These are phyloP conservation scores for Ranitomeya imitator DNA, from an alignment of 2,113 vertebrate species.

Conservation along the genomic window DNA sequence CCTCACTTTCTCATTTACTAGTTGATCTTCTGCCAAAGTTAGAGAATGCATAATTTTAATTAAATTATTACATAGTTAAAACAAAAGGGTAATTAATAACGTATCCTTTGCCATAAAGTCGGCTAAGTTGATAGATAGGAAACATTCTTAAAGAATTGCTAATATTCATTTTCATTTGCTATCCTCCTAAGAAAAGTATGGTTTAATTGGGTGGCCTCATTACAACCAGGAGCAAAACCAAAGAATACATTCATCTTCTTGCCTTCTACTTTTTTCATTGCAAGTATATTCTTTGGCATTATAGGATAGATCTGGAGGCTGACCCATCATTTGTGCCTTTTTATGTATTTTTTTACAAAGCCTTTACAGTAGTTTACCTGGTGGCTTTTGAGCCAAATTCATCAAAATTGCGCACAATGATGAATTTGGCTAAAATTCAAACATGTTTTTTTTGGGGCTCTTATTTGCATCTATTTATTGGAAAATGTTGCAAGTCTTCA, in stretches of 20 bases:
- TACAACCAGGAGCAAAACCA: background rate
- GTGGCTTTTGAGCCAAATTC: too few species aligned
- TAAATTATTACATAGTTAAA: conserved; percentile 52
- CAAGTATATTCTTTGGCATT: background rate
- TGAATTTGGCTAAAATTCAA: too few species aligned
- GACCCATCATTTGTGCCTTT: too few species aligned
- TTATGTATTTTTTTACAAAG: too few species aligned
- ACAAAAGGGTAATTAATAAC: conserved; percentile 47
- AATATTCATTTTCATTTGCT: conserved; percentile 16
- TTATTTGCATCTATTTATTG: too few species aligned
- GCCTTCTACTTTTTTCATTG: background rate
- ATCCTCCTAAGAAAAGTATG: background rate
- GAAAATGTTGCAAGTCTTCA: too few species aligned
- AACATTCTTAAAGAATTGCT: conserved; percentile 2
- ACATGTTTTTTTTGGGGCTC: too few species aligned
- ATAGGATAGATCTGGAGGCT: background rate
- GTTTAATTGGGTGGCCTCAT: conserved; percentile 6
- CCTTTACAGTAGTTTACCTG: too few species aligned
- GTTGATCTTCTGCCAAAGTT: conserved; percentile 41
- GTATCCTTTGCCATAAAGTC: conserved; percentile 14
- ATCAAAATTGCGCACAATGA: too few species aligned
- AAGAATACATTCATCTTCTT: background rate
- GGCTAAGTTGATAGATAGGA: background rate
- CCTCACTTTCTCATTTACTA: conserved; percentile 41
- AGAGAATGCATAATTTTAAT: conserved; percentile 53